A percentile compares a stretch with the other conserved stretches of the same genome.
These are phyloP conservation scores for Recurvirostra avosetta DNA, from an alignment of 2,113 vertebrate genomes.

Conservation along the genomic window DNA sequence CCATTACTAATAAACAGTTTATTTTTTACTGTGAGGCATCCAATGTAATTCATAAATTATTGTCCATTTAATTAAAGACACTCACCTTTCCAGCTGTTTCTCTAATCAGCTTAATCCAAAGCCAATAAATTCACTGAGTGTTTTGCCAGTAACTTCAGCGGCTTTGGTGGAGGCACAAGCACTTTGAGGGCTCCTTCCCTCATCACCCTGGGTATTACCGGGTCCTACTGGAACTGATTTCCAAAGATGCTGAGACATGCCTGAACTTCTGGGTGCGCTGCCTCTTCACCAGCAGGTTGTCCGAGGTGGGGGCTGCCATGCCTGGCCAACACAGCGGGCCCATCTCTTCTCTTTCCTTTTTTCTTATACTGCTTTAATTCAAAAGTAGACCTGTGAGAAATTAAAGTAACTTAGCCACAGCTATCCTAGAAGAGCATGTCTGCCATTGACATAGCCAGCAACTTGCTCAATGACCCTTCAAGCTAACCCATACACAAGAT, in stretches of 20 bases:
- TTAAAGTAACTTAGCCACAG: background rate
- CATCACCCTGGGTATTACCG: background rate
- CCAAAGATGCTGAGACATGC: background rate
- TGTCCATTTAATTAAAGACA: background rate
- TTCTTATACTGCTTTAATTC: background rate
- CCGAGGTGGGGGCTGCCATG: background rate
- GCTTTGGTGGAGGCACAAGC: background rate
- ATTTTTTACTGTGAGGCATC: constrained; percentile 38
- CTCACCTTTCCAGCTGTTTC: constrained; percentile 61
- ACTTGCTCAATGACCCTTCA: background rate
- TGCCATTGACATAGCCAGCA: background rate
- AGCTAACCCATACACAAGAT: background rate
- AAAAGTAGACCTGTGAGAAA: background rate
- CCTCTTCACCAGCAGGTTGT: background rate
- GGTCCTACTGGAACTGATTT: background rate
- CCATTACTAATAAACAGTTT: constrained; percentile 65
- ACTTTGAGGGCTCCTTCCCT: background rate
- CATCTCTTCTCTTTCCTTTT: background rate
- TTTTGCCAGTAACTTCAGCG: background rate
- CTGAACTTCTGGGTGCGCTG: background rate
- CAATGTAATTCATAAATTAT: constrained; percentile 29
- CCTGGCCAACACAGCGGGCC: background rate
- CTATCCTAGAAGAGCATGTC: background rate
- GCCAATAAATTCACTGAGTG: background rate
- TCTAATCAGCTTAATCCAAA: background rate